These are phyloP conservation scores for Neosilurus hyrtlii DNA, from an alignment of 2,797 vertebrate genomes.

Conservation along the genomic window DNA sequence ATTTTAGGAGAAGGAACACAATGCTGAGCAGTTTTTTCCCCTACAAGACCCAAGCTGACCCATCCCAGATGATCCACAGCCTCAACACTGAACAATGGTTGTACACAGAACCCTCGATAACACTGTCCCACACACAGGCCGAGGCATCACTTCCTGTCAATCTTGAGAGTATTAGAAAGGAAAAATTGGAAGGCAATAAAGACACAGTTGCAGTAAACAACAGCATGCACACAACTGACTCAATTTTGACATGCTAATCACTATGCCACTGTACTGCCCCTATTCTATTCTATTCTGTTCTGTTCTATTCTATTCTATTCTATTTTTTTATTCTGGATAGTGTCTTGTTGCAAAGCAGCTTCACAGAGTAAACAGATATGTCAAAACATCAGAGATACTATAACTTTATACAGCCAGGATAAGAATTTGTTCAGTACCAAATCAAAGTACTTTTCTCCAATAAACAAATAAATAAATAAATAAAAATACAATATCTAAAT, in stretches of 20 bases:
- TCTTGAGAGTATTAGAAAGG: not conserved
- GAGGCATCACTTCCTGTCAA: conserved; percentile 43
- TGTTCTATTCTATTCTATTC: too few species aligned
- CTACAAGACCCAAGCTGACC: conserved; percentile 50
- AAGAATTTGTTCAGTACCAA: not conserved
- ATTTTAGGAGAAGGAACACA: conserved; percentile 55
- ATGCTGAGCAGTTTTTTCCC: conserved; percentile 61
- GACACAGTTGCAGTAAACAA: conserved; percentile 16
- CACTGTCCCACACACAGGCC: conserved; percentile 27
- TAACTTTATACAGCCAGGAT: not conserved
- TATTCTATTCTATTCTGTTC: too few species aligned
- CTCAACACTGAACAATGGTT: conserved; percentile 55
- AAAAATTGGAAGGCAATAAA: conserved; percentile 9
- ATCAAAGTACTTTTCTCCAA: too few species aligned
- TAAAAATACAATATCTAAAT: not conserved
- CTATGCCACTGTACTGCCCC: too few species aligned
- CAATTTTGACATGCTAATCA: not conserved
- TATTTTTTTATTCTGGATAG: too few species aligned
- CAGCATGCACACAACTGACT: not conserved
- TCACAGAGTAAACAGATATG: not conserved
- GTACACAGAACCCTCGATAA: conserved; percentile 33
- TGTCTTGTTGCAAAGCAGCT: too few species aligned
- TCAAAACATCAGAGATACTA: not conserved
- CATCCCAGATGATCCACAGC: conserved; percentile 48
- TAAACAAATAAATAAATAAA: too few species aligned